phyloP scores from a whole-genome alignment of 2,113 vertebrate genomes.

The Mustela lutreola region DNA sequence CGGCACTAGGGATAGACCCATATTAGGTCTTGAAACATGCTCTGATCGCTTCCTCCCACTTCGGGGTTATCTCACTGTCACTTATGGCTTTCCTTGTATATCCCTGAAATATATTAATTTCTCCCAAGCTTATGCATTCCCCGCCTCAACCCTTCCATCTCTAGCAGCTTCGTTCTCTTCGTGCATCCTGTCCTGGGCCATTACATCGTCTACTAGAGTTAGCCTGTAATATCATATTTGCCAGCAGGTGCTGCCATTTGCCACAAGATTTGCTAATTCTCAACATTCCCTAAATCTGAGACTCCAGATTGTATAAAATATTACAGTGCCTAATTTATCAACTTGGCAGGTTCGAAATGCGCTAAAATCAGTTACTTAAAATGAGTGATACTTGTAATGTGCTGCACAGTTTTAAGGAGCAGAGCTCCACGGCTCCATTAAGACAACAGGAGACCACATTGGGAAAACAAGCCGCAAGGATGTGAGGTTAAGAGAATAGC shows the following conservation, averaged over 20 bases:
- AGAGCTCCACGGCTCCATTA: constrained; percentile 68
- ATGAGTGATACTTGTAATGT: constrained; percentile 76
- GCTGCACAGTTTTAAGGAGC: constrained; percentile 76
- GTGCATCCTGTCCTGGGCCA: constrained; percentile 41
- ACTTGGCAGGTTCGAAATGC: constrained; percentile 74
- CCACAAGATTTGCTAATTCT: constrained; percentile 77
- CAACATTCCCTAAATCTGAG: constrained; percentile 64
- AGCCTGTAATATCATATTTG: constrained; percentile 78
- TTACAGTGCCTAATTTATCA: constrained; percentile 78
- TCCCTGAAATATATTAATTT: constrained; percentile 16
- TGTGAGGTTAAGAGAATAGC: constrained; percentile 17
- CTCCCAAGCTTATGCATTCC: not conserved
- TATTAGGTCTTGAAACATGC: constrained; percentile 6
- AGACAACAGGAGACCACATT: constrained; percentile 74
- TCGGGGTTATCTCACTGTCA: not conserved
- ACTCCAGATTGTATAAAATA: constrained; percentile 77
- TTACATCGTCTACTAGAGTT: constrained; percentile 40
- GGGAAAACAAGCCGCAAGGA: constrained; percentile 68
- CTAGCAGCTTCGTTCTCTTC: constrained; percentile 16
- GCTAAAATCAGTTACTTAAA: constrained; percentile 79
- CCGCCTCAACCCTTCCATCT: not conserved
- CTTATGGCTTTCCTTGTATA: not conserved
- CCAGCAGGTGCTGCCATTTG: constrained; percentile 84
- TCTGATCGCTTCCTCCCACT: constrained; percentile 8
- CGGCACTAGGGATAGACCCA: not conserved